Conservation (phyloP, 2,113 vertebrate genomes). For the Platysteira castanea region DNA sequence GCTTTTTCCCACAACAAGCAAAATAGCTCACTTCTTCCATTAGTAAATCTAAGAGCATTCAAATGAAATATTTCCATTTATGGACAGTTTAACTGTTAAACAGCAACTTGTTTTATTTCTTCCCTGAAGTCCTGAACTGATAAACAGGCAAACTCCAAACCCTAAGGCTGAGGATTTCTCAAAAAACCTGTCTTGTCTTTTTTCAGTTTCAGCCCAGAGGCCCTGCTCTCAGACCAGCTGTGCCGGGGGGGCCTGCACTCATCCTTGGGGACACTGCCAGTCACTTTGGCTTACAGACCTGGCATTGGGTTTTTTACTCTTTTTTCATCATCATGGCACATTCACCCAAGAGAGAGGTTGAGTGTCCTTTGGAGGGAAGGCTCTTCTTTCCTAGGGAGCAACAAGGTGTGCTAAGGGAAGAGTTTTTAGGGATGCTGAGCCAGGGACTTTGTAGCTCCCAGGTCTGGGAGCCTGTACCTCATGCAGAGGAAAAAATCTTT, state of each 20-base stretch:
- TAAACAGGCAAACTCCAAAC: background rate
- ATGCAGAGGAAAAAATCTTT: background rate
- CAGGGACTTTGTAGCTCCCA: background rate
- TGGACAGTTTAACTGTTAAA: background rate
- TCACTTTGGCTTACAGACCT: background rate
- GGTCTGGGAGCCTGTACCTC: background rate
- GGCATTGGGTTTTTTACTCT: background rate
- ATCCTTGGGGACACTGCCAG: background rate
- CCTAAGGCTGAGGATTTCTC: background rate
- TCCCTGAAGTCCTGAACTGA: background rate
- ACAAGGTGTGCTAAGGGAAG: background rate
- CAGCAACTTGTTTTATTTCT: background rate
- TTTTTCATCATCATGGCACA: background rate
- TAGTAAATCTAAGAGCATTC: background rate
- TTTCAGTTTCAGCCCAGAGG: background rate
- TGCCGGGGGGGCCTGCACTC: too few relatives aligned
- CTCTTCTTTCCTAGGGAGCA: background rate
- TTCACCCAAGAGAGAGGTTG: background rate
- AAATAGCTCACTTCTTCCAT: background rate
- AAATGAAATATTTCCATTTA: background rate
- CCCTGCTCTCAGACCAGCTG: background rate
- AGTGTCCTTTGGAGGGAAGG: background rate
- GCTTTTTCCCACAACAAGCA: background rate
- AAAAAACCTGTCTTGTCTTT: background rate
- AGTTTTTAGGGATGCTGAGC: background rate